Evolutionary conservation across 2,888 invertebrate species (phyloP), one percentile per base, ranked within the genome.

Genomic region (Plutella xylostella): DNA sequence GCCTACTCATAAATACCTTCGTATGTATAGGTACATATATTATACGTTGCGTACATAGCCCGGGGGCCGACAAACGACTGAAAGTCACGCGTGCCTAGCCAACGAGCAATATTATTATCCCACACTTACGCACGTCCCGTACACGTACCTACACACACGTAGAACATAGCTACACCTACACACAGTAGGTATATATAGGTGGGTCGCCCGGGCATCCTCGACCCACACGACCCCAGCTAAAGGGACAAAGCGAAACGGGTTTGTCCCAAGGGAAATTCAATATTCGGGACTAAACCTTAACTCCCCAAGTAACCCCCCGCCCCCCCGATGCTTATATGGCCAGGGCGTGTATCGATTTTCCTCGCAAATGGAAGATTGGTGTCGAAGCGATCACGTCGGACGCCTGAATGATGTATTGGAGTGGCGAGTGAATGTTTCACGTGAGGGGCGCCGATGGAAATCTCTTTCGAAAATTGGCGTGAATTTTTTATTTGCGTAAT

Each of bases 261-360:
- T 85, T 82, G 83, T 84, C 85, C 83, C 84, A 75, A 76, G 85
- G 85, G 85, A 85, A 85, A 85, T 85, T 85, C 85, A 85, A 85
- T 85, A 85, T 85, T 85, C 85, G 85, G 84, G 83, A 80, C 83
- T 83, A 83, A 83, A 83, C 82, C 83, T 77, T 83, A 82, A 78
- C 83, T 76, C 84, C 84, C 84, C 78, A 75, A 77, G 78, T 80
- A 74, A 71, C 82, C 79, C 75, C 79, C 77, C 66, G 79, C 78
- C 79, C 80, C 72, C 72, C 72, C 78, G 80, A 84, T 84, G 85
- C 85, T 82, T 85, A 83, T 84, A 84, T 85, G 85, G 84, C 82
- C 80, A 80, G 72, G 80, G 71, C 73, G 79, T 83, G 82, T 83
- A 83, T 83, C 82, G 83, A 83, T 83, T 83, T 82, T 80, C 80